These are phyloP conservation scores for Megaceryle alcyon DNA, from an alignment of 2,797 vertebrate genomes.

Conservation along the genomic window DNA sequence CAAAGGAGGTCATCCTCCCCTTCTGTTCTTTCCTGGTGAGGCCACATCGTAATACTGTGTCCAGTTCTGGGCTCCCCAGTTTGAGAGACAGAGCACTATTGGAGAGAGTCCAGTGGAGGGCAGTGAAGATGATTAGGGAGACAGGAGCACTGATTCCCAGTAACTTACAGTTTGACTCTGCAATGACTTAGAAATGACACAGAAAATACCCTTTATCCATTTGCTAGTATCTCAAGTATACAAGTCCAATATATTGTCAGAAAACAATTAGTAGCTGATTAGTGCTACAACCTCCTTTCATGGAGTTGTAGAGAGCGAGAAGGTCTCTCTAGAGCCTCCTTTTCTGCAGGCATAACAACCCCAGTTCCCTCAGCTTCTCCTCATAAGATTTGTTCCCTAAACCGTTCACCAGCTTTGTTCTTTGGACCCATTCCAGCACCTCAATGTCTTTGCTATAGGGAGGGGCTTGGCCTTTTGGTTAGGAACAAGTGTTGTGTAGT, in stretches of 20 bases:
- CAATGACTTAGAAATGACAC: background rate
- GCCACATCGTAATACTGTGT: too few relatives aligned
- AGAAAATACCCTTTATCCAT: background rate
- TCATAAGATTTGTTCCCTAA: background rate
- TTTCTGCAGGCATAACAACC: background rate
- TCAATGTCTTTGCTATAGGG: background rate
- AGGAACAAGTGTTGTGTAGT: background rate
- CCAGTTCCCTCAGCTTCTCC: background rate
- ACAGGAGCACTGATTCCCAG: background rate
- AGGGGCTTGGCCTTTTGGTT: background rate
- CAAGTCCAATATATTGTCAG: background rate
- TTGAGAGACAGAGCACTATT: too few relatives aligned
- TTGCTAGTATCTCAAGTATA: background rate
- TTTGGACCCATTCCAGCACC: background rate
- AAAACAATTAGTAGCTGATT: background rate
- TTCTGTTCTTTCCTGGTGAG: too few relatives aligned
- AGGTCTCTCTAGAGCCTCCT: background rate
- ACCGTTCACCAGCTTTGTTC: background rate
- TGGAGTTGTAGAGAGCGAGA: fast-evolving
- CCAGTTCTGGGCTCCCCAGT: too few relatives aligned
- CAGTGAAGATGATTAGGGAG: too few relatives aligned
- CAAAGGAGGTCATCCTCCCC: too few relatives aligned
- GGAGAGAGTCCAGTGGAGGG: too few relatives aligned
- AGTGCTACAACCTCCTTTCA: background rate
- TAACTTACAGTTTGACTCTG: background rate